Evolutionary conservation across 2,113 vertebrate species (phyloP).

Genomic region (Crocuta crocuta): DNA sequence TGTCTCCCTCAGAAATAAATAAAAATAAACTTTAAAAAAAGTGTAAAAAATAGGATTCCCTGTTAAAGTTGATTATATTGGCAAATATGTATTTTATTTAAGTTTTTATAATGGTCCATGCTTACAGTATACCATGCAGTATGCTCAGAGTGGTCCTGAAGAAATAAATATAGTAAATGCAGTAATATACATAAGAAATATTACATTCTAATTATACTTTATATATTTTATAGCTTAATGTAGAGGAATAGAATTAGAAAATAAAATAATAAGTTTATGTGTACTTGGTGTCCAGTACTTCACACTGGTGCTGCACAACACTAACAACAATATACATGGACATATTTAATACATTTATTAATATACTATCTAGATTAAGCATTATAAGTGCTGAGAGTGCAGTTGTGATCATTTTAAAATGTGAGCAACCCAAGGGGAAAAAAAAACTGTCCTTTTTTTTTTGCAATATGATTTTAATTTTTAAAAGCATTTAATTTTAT

Average conservation of each 20-base stretch:
- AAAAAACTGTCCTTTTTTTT: background rate
- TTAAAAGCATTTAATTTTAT: slow-evolving; percentile 64
- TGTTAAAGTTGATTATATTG: slow-evolving; percentile 46
- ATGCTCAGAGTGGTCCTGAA: slow-evolving; percentile 10
- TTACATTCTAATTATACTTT: slow-evolving; percentile 68
- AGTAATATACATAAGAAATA: slow-evolving; percentile 66
- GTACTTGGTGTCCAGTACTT: slow-evolving; percentile 47
- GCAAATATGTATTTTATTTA: slow-evolving; percentile 19
- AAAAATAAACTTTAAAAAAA: too few species aligned
- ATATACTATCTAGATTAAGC: slow-evolving; percentile 48
- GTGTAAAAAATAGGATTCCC: background rate
- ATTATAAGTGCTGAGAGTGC: slow-evolving; percentile 60
- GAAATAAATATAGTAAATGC: slow-evolving; percentile 76
- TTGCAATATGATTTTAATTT: slow-evolving; percentile 66
- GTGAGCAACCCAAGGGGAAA: slow-evolving; percentile 4
- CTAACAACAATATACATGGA: slow-evolving; percentile 47
- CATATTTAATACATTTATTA: slow-evolving; percentile 73
- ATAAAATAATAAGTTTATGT: slow-evolving; percentile 68
- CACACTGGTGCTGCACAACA: slow-evolving; percentile 41
- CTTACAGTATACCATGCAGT: background rate
- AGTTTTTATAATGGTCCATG: background rate
- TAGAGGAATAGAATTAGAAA: slow-evolving; percentile 54
- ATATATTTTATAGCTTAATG: slow-evolving; percentile 66
- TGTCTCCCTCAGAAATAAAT: too few species aligned
- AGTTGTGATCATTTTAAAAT: slow-evolving; percentile 58